Percentiles rank a stretch among this genome's conserved stretches.
phyloP scores from a whole-genome alignment of 1,140 invertebrate genomes.

The Drosophila nasuta region DNA sequence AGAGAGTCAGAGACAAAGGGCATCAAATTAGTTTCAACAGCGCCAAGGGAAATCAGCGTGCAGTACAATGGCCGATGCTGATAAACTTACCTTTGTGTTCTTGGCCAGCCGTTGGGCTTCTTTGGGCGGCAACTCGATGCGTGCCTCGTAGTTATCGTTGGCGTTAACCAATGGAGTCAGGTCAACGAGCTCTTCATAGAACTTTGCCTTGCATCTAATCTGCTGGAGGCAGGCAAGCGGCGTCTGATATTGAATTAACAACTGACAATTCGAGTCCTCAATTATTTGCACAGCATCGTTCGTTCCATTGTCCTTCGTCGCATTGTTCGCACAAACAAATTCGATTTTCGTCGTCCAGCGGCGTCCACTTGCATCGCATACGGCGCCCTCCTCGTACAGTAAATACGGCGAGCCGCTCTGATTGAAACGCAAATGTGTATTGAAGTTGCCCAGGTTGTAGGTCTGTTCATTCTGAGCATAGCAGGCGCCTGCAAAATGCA shows the following conservation, averaged over 20 bases:
- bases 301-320: slow-evolving; percentile 61
- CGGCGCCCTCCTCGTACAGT: slow-evolving; percentile 85
- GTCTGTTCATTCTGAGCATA: slow-evolving; percentile 61
- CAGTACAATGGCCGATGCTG: background rate
- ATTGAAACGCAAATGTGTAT: slow-evolving; percentile 85
- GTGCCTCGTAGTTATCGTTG: slow-evolving; percentile 85
- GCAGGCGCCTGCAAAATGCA: slow-evolving; percentile 74
- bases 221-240: slow-evolving; percentile 85
- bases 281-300: slow-evolving; percentile 79
- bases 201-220: slow-evolving; percentile 74
- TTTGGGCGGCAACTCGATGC: slow-evolving; percentile 69
- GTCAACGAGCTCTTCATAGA: slow-evolving; percentile 76
- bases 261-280: slow-evolving; percentile 85
- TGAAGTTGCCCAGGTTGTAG: slow-evolving; percentile 84
- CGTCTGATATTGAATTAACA: slow-evolving; percentile 86
- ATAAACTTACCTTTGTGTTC: slow-evolving; percentile 73
- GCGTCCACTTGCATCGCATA: slow-evolving; percentile 66
- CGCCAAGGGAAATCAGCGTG: slow-evolving; percentile 53
- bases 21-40: slow-evolving; percentile 50
- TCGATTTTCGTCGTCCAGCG: slow-evolving; percentile 85
- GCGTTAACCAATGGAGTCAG: slow-evolving; percentile 85
- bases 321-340: slow-evolving; percentile 85
- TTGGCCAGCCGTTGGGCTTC: slow-evolving; percentile 65
- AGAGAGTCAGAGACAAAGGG: slow-evolving; percentile 39
- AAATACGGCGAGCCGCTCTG: slow-evolving; percentile 85